Base-by-base conservation (phyloP, 2,113 vertebrate species). In the Neolamprologus tretocephalus region DNA sequence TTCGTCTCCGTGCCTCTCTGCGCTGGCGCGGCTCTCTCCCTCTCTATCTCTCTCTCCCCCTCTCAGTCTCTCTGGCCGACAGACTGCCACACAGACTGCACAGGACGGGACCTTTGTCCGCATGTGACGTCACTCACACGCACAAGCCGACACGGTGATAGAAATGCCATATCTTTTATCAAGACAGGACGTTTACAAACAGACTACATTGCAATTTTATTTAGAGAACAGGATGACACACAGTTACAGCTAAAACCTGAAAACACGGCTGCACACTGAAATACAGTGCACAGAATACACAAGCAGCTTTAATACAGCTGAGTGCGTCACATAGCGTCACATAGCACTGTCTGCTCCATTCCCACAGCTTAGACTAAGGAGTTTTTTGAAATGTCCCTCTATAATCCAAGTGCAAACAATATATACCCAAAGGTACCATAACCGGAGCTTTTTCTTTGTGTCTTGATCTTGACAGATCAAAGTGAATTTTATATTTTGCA, bases 81-180 rank as follows among this genome's bases (percentile, higher is more conserved):
- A 49, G 81, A 90, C 88, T 88, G 89, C 86, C 92, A 86, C 92
- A 89, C 89, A 94, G 85, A 80, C 89, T 79, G 82, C 31, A 86
- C 92, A 66, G 92, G 92, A 94, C 87, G 83, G 91, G 85, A 91
- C 89, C 84, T 92, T 92, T 92, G 93, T 93, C 88, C 90, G 91
- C 86, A 23, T 16, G 66, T 96, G 95, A 96, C 94, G 96, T 96
- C 95, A 95, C 79, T 16, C 35, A 51, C 55, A 31, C 16, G 26
- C 82, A 19, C 47, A 17, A 26, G 21, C 86, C 12, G 78, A 11
- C 82, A 66, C 54, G 45, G 33, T 42, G 21, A 80, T 9, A 81
- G 17, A 85, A 9, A 63, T 35, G 35, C 8, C n/a, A 10, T 57
- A 68, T 68, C n/a, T 81, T 86, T n/a, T 54, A 42, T 45, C 23